phyloP scores from a whole-genome alignment of 2,797 vertebrate genomes.

The Diplodus sargus region DNA sequence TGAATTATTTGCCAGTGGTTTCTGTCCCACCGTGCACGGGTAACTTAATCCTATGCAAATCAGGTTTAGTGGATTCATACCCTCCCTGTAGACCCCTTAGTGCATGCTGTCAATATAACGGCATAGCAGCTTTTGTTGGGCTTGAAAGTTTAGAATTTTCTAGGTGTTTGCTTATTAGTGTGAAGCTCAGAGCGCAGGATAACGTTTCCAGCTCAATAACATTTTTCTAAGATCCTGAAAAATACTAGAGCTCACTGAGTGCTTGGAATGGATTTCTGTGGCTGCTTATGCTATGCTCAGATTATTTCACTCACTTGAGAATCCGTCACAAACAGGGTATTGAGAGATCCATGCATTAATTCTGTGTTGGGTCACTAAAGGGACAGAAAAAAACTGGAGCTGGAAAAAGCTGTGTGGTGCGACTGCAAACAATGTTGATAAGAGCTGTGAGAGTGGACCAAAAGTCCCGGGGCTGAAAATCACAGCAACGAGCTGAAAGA shows the following conservation, averaged over 20 bases:
- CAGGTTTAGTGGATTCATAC: background rate
- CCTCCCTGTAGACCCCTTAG: background rate
- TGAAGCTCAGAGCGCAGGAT: slow-evolving; percentile 3
- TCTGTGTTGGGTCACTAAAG: background rate
- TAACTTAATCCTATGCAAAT: slow-evolving; percentile 54
- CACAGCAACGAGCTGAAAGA: background rate
- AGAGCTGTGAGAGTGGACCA: background rate
- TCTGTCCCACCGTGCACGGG: slow-evolving; percentile 17
- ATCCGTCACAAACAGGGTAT: background rate
- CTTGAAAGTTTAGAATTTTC: background rate
- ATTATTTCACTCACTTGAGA: background rate
- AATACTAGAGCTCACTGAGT: background rate
- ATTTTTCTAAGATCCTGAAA: background rate
- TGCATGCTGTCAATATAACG: background rate
- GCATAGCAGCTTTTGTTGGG: background rate
- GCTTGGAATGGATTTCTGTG: background rate
- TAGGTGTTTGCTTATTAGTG: slow-evolving; percentile 12
- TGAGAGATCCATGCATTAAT: background rate
- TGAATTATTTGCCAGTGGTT: slow-evolving; percentile 33
- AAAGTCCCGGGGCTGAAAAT: background rate
- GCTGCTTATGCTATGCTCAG: background rate
- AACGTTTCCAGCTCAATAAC: background rate
- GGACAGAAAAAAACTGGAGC: no score
- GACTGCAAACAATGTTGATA: background rate
- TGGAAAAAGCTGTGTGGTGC: no score